Percentiles rank a stretch among this genome's conserved stretches.
These are phyloP conservation scores for Varanus salvator DNA, from an alignment of 2,113 vertebrate genomes.

Conservation along the genomic window DNA sequence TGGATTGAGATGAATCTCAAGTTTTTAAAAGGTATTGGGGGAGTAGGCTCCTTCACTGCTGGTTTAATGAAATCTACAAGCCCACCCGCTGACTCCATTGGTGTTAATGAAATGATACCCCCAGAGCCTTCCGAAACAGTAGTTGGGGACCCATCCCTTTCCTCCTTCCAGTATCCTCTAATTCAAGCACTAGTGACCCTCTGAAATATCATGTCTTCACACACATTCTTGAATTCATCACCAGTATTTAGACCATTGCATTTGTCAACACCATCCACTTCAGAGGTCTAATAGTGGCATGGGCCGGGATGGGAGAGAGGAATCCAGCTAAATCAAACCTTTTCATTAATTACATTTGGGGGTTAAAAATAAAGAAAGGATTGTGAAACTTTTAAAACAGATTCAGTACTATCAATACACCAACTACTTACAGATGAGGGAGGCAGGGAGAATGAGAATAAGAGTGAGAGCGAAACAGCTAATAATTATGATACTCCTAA, in stretches of 20 bases:
- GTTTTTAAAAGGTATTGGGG: background rate
- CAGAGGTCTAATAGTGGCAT: background rate
- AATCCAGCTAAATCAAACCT: background rate
- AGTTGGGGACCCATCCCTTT: background rate
- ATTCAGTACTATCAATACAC: background rate
- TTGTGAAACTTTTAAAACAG: slow-evolving; percentile 30
- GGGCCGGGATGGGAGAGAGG: background rate
- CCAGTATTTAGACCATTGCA: background rate
- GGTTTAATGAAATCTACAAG: background rate
- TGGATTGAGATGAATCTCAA: background rate
- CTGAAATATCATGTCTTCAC: background rate
- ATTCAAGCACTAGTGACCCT: background rate
- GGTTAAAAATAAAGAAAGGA: slow-evolving; percentile 28
- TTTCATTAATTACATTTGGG: background rate
- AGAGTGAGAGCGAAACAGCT: slow-evolving; percentile 2
- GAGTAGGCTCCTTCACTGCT: background rate
- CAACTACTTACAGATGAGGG: background rate
- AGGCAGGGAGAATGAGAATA: no score
- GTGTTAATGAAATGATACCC: background rate
- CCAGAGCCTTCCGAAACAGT: background rate
- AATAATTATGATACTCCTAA: slow-evolving; percentile 14
- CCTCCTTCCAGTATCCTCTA: background rate
- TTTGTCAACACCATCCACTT: background rate
- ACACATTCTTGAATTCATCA: background rate
- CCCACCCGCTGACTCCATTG: background rate